Conservation (phyloP, 2,113 vertebrate species). For the Poeciliopsis retropinna region DNA sequence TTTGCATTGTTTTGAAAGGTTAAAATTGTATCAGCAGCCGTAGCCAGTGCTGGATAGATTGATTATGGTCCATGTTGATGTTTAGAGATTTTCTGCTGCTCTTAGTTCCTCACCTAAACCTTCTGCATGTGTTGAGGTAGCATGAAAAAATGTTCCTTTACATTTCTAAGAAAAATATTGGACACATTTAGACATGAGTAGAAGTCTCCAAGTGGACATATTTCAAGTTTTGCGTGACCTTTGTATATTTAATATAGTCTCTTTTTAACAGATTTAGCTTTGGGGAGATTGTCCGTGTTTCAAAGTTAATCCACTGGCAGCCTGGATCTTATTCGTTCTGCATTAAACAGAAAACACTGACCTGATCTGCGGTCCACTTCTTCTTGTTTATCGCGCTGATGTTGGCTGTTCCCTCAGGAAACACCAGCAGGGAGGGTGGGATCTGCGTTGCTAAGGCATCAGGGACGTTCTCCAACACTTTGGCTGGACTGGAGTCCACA, state of each 20-base stretch:
- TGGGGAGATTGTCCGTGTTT: background rate
- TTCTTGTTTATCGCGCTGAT: slow-evolving; percentile 38
- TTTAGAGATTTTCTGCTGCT: no score
- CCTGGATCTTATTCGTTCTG: background rate
- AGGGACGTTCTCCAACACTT: slow-evolving; percentile 47
- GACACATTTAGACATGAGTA: no score
- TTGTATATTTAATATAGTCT: background rate
- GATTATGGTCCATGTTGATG: no score
- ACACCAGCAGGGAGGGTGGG: slow-evolving; percentile 22
- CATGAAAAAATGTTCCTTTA: no score
- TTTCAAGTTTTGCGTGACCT: no score
- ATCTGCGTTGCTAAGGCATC: slow-evolving; percentile 49
- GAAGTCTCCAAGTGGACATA: no score
- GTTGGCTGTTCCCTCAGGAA: slow-evolving; percentile 8
- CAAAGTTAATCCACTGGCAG: background rate
- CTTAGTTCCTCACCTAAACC: no score
- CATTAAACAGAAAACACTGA: slow-evolving; percentile 5
- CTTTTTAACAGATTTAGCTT: no score
- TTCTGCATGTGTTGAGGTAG: no score
- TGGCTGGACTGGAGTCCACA: slow-evolving; percentile 23
- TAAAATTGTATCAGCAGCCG: no score
- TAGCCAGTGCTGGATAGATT: no score
- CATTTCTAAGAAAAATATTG: no score
- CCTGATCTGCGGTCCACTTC: slow-evolving; percentile 42
- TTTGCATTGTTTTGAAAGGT: background rate